Conservation (phyloP, 2,797 vertebrate genomes). For the Atherinosoma microstoma region DNA sequence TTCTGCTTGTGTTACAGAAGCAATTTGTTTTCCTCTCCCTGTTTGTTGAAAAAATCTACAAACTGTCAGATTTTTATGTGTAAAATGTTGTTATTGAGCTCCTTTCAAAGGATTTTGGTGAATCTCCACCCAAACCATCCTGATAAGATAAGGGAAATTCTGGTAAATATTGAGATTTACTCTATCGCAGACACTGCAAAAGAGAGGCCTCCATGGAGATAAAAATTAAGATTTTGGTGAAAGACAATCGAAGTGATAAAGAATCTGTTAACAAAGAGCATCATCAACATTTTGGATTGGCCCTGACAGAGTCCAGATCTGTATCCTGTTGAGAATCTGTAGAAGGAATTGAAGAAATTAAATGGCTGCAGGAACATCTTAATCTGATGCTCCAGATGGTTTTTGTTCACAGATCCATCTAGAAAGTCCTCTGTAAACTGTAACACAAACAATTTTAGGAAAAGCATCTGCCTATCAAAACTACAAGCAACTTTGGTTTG, state of each 20-base stretch:
- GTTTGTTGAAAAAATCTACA: constrained; percentile 9
- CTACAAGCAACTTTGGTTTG: not conserved
- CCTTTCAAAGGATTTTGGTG: not conserved
- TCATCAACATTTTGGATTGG: not conserved
- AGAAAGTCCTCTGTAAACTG: not conserved
- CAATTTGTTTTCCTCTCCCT: constrained; percentile 39
- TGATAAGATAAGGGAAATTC: not conserved
- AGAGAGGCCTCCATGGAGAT: not conserved
- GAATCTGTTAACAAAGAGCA: not conserved
- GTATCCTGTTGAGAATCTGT: not conserved
- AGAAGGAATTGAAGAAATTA: not conserved
- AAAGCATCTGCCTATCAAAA: not conserved
- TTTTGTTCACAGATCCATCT: too few relatives aligned
- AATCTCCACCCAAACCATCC: not conserved
- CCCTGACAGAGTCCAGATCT: not conserved
- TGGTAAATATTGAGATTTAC: too few relatives aligned
- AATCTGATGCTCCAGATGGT: not conserved
- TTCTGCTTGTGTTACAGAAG: constrained; percentile 33
- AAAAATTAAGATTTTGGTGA: not conserved
- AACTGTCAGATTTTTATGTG: not conserved
- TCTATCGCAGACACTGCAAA: too few relatives aligned
- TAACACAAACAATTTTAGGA: not conserved
- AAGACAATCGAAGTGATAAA: not conserved
- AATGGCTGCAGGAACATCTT: not conserved
- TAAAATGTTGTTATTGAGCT: not conserved